Evolutionary conservation across 2,888 invertebrate species (phyloP).

Genomic region (Dasypogon diadema): DNA sequence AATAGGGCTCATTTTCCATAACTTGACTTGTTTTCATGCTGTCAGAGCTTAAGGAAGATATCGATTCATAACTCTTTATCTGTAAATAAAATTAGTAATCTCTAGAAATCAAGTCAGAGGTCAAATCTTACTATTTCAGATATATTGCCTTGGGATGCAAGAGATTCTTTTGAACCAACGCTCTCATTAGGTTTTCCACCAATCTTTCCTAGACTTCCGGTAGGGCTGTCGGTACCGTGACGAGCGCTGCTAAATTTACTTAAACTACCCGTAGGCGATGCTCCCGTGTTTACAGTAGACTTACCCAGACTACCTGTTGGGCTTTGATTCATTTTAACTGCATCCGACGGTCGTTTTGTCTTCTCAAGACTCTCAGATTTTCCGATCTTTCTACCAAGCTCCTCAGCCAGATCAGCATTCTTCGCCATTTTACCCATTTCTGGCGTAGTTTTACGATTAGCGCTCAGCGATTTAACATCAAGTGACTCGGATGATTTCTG

Average conservation of each 20-base stretch:
- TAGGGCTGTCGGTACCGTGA: slow-evolving; percentile 60
- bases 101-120: background rate
- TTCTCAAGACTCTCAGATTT: slow-evolving; percentile 67
- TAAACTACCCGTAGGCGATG: slow-evolving; percentile 68
- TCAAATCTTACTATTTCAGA: slow-evolving; percentile 64
- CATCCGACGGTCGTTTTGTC: slow-evolving; percentile 61
- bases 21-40: slow-evolving; percentile 70
- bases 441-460: slow-evolving; percentile 67
- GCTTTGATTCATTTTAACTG: slow-evolving; percentile 61
- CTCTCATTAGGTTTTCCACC: slow-evolving; percentile 62
- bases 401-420: slow-evolving; percentile 66
- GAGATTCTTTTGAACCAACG: slow-evolving; percentile 68
- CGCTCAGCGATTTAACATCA: slow-evolving; percentile 65
- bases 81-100: slow-evolving; percentile 59
- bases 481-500: slow-evolving; percentile 68
- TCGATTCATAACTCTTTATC: slow-evolving; percentile 77
- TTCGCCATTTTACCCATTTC: slow-evolving; percentile 64
- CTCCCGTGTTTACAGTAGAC: slow-evolving; percentile 62
- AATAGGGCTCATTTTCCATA: slow-evolving; percentile 76
- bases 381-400: slow-evolving; percentile 66
- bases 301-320: slow-evolving; percentile 67
- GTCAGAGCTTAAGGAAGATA: slow-evolving; percentile 75
- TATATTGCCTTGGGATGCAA: slow-evolving; percentile 67
- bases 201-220: slow-evolving; percentile 63
- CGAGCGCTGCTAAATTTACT: slow-evolving; percentile 59